These are phyloP conservation scores for Eristalinus aeneus DNA, from an alignment of 2,888 invertebrate species.

Conservation along the genomic window DNA sequence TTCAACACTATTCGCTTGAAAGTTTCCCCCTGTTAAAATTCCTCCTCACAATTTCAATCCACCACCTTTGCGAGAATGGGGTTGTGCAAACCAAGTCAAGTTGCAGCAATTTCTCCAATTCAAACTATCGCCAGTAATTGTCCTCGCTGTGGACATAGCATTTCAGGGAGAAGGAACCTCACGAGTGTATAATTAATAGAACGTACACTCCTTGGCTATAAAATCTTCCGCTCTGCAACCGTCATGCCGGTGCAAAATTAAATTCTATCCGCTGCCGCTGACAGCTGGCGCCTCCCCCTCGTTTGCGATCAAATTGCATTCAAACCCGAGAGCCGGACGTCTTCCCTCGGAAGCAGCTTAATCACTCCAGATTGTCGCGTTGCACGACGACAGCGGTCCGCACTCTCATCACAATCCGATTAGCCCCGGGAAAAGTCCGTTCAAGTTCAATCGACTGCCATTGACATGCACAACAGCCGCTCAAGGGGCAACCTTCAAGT, in stretches of 20 bases:
- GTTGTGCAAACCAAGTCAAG: background rate
- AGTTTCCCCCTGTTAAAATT: no score
- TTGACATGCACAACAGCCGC: slow-evolving; percentile 49
- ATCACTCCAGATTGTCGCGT: background rate
- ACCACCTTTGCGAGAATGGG: no score
- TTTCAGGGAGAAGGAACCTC: background rate
- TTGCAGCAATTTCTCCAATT: background rate
- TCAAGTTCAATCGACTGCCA: slow-evolving; percentile 63
- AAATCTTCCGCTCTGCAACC: background rate
- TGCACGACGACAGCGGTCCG: slow-evolving; percentile 2
- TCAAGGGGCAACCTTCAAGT: slow-evolving; percentile 12
- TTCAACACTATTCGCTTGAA: no score
- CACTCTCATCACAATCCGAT: slow-evolving; percentile 46
- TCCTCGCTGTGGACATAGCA: background rate
- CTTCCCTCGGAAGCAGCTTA: background rate
- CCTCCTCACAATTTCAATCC: background rate
- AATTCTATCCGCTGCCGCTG: background rate
- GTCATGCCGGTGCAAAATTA: background rate
- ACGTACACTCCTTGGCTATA: background rate
- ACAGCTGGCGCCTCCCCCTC: background rate
- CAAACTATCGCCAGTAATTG: background rate
- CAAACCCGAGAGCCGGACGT: background rate
- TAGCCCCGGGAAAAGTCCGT: slow-evolving; percentile 33
- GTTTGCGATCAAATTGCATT: background rate
- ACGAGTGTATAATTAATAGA: background rate